Percentiles rank a stretch among this genome's conserved stretches.
Conservation (phyloP, 2,888 invertebrate genomes). For the Drosophila paracracens region DNA sequence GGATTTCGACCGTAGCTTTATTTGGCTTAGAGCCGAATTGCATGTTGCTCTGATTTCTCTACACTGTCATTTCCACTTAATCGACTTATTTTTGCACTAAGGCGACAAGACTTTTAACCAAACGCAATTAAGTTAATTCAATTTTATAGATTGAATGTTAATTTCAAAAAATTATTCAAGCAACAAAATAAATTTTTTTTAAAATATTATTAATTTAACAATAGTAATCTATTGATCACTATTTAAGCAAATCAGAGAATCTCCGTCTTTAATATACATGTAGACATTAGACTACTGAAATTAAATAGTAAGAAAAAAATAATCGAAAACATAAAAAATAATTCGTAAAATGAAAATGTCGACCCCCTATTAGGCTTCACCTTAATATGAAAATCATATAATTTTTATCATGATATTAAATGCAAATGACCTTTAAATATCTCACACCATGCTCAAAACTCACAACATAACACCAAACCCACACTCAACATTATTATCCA, state of each 20-base stretch:
- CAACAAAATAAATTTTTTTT: not conserved
- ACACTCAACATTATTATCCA: conserved; percentile 21
- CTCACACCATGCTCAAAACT: not conserved
- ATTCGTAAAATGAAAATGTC: too few relatives aligned
- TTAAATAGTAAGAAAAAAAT: not conserved
- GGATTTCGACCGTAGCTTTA: conserved; percentile 66
- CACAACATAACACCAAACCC: not conserved
- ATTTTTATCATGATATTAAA: conserved; percentile 14
- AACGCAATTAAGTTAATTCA: conserved; percentile 8
- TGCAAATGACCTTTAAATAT: conserved; percentile 6
- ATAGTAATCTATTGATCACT: not conserved
- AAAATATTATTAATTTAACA: not conserved
- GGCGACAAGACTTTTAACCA: conserved; percentile 1
- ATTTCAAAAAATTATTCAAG: not conserved
- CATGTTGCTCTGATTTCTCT: conserved; percentile 6
- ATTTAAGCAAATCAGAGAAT: not conserved
- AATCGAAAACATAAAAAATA: not conserved
- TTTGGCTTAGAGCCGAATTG: conserved; percentile 58
- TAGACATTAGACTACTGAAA: not conserved
- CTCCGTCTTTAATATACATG: not conserved
- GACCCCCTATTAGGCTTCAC: not conserved
- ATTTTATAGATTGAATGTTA: not conserved
- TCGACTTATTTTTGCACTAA: not conserved
- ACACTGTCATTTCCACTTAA: conserved; percentile 21
- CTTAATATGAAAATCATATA: not conserved